Percentiles rank a stretch among this genome's conserved stretches.
phyloP scores from a whole-genome alignment of 2,797 vertebrate genomes.

The Oryzias dopingdopingensis region DNA sequence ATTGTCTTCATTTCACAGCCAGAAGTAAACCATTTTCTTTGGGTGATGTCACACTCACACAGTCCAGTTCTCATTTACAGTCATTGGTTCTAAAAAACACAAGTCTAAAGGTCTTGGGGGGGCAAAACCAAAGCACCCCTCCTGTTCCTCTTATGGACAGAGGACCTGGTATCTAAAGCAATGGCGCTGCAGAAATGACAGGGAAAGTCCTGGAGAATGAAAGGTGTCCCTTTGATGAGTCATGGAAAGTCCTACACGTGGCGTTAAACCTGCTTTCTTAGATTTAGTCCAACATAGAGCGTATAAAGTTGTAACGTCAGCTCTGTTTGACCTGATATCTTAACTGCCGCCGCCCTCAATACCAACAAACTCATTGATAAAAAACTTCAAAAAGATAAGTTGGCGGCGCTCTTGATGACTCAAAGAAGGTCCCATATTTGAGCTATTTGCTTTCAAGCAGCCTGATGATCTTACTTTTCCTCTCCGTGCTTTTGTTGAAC shows the following conservation, averaged over 20 bases:
- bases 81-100: conserved; percentile 1
- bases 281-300: conserved; percentile 47
- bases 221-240: conserved; percentile 30
- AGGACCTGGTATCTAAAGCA: no score
- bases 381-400: conserved; percentile 1
- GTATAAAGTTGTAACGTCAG: conserved; percentile 47
- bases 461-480: conserved; percentile 18
- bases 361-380: conserved; percentile 29
- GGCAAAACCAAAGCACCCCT: conserved; percentile 26
- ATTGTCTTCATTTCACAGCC: no score
- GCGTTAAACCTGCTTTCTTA: conserved; percentile 61
- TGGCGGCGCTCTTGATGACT: background rate
- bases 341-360: conserved; percentile 44
- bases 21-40: no score
- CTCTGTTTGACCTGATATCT: conserved; percentile 55
- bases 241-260: conserved; percentile 33
- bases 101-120: conserved; percentile 44
- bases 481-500: background rate
- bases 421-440: conserved; percentile 1
- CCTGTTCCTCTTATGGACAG: no score
- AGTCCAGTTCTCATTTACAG: no score
- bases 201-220: conserved; percentile 28
- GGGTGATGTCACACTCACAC: no score
- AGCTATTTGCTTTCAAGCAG: conserved; percentile 4
- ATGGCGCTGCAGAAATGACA: conserved; percentile 8